Conservation (phyloP, 1,140 invertebrate genomes). For the Mamestra configurata region DNA sequence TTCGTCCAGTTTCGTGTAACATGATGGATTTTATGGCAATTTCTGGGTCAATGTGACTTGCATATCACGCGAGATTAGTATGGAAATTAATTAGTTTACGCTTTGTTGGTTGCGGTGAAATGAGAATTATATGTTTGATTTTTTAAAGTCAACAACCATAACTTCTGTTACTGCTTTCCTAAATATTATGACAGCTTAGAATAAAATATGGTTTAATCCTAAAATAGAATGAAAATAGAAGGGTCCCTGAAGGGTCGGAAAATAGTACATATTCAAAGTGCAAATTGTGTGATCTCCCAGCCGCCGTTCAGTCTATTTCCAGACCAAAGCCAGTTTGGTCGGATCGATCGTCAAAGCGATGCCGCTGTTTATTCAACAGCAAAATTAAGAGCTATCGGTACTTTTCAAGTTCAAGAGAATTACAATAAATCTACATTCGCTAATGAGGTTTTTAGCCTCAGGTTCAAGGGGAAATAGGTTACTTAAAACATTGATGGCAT, state of each 20-base stretch:
- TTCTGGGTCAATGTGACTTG: conserved; percentile 24
- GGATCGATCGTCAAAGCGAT: conserved; percentile 18
- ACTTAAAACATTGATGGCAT: neutral
- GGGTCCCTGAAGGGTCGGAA: neutral
- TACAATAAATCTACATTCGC: conserved; percentile 23
- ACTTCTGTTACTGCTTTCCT: neutral
- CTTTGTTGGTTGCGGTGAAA: neutral
- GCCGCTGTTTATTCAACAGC: conserved; percentile 7
- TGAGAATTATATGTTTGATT: neutral
- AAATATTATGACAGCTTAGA: neutral
- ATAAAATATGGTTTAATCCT: neutral
- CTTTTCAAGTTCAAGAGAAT: conserved; percentile 23
- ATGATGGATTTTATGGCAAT: conserved; percentile 37
- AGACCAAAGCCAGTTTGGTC: conserved; percentile 4
- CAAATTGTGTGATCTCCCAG: neutral
- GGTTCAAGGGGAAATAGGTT: conserved; percentile 11
- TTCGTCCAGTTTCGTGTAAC: conserved; percentile 13
- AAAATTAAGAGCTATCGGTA: neutral
- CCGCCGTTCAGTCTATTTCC: neutral
- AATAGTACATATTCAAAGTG: conserved; percentile 6
- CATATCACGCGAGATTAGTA: conserved; percentile 17
- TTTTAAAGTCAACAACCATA: neutral
- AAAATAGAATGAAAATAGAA: neutral
- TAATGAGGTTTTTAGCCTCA: neutral
- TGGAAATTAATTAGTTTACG: conserved; percentile 15